Conservation (phyloP, 1,140 invertebrate species). For the Harlomillsia oculata region DNA sequence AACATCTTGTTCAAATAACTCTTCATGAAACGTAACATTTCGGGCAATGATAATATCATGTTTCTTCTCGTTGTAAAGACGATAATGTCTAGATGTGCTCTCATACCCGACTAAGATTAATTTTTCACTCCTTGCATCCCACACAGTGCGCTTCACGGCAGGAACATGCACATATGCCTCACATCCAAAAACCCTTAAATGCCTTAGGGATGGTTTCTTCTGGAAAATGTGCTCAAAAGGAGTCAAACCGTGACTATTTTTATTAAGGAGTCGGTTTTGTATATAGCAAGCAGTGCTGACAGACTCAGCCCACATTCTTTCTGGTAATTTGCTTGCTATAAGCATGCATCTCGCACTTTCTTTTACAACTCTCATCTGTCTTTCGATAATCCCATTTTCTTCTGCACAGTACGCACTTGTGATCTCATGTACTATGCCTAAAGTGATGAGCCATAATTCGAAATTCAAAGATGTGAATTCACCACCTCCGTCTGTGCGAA, state of each 20-base stretch:
- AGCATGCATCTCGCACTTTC: slow-evolving; percentile 9
- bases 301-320: slow-evolving; percentile 11
- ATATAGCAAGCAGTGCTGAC: slow-evolving; percentile 11
- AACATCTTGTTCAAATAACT: not conserved
- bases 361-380: slow-evolving; percentile 8
- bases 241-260: slow-evolving; percentile 24
- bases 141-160: slow-evolving; percentile 25
- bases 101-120: slow-evolving; percentile 37
- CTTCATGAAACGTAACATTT: slow-evolving; percentile 32
- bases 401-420: slow-evolving; percentile 33
- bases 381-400: slow-evolving; percentile 28
- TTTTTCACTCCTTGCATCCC: slow-evolving; percentile 32
- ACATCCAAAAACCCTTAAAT: slow-evolving; percentile 39
- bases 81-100: slow-evolving; percentile 24
- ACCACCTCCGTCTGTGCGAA: not conserved
- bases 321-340: not conserved
- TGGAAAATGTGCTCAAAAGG: slow-evolving; percentile 38
- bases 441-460: too few relatives aligned
- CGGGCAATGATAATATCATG: slow-evolving; percentile 13
- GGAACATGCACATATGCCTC: slow-evolving; percentile 36
- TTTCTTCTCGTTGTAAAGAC: slow-evolving; percentile 22
- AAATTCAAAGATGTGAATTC: not conserved
- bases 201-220: slow-evolving; percentile 35
- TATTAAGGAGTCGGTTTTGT: slow-evolving; percentile 37
- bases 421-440: slow-evolving; percentile 6